These are phyloP conservation scores for Tamandua tetradactyla DNA, from an alignment of 2,797 vertebrate genomes.

Conservation along the genomic window DNA sequence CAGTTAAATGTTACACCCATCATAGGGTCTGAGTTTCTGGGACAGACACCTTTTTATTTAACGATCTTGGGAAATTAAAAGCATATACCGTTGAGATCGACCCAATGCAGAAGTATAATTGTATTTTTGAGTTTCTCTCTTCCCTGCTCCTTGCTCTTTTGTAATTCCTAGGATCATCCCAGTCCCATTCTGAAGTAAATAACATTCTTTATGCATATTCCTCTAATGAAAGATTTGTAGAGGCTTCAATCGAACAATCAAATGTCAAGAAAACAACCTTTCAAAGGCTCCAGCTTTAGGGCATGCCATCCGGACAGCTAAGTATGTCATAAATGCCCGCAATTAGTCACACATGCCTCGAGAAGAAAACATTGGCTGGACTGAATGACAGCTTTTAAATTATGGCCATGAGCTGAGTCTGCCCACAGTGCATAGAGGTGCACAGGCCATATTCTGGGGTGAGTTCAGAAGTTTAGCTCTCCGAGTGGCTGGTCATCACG, in stretches of 20 bases:
- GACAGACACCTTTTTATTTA: constrained; percentile 26
- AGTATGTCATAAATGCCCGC: neutral
- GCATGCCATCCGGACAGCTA: neutral
- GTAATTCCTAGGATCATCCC: neutral
- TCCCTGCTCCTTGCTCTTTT: neutral
- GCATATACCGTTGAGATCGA: neutral
- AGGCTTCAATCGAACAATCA: constrained; percentile 7
- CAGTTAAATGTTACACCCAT: neutral
- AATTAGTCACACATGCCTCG: neutral
- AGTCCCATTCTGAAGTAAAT: neutral
- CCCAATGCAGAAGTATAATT: neutral
- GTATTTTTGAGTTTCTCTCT: neutral
- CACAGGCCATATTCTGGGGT: neutral
- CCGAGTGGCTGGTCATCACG: neutral
- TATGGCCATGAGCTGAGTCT: neutral
- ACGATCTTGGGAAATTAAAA: constrained; percentile 36
- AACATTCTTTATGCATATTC: neutral
- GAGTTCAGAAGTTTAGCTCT: neutral
- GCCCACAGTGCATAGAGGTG: neutral
- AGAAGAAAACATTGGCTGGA: neutral
- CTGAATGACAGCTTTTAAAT: neutral
- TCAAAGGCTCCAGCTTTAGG: neutral
- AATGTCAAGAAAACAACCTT: constrained; percentile 52
- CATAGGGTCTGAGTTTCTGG: neutral
- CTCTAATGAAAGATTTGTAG: constrained; percentile 39